Evolutionary conservation across 2,888 invertebrate genomes (phyloP), one percentile per base, ranked within the genome.

Genomic region (Phrixothrix hirtus): DNA sequence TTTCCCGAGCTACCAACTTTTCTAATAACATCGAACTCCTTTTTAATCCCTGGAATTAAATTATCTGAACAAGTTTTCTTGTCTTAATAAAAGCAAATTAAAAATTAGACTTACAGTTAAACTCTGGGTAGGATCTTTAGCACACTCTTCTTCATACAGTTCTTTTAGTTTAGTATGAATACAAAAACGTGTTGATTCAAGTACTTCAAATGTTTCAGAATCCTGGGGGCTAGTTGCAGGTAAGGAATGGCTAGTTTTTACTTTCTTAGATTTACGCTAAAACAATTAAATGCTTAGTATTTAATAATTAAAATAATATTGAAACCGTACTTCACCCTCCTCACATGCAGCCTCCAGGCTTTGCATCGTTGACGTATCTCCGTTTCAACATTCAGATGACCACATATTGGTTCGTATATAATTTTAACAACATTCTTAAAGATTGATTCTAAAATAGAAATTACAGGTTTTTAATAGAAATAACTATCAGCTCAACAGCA

Each of bases 1-100:
- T 87, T 77, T 95, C 93, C 70, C 84, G 83, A 71, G 87, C 85
- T 71, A 94, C 86, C 69, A 95, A 79, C 75, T 92, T 89, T 72
- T 91, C 90, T 75, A 95, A 79, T 64, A 94, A 82, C 76, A 86
- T 83, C 59, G 88, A 86, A 69, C 84, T 81, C 53, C 81, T 79
- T 72, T 81, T 81, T 52, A 83, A 73, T 59, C 81, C 81, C 81
- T 84, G 78, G 75, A 80, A 66, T 5, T 21, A 7, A 21, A 3
- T 7, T 21, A 21, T 7, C 4, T 21, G 4, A 21, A 7, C 7
- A 21, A 21, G 21, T 21, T 21, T 21, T 21, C 7, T 21, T 21
- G 21, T 7, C 3, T 7, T 21, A 21, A 21, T 5, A 21, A 7
- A 5, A 21, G 4, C 21, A 5, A 21, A 5, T 21, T 21, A 21